Evolutionary conservation across 1,140 invertebrate species (phyloP), one percentile per base, ranked within the genome.

Genomic region (Drosophila equinoxialis): DNA sequence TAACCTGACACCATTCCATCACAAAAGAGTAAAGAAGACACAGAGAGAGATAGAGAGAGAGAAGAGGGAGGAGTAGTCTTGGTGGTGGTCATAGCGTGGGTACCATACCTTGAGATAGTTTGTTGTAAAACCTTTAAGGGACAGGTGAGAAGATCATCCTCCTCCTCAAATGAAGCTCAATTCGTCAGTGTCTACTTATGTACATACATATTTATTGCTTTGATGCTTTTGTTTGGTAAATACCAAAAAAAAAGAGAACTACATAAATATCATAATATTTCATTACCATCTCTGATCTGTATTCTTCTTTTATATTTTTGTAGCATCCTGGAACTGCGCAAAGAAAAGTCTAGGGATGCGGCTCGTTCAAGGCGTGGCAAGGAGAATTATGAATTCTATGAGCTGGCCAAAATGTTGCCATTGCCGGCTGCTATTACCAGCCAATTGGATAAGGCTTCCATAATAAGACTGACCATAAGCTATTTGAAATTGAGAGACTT

Each of bases 341-440:
- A 99, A 93, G 98, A 99, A 93, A 99, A 99, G 92, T 98, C 97
- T 54, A 94, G 98, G 83, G 98, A 99, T 93, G 98, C 98, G 39
- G 98, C 98, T 1, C 94, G 98, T 58, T 98, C 97, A 6, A 93
- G 98, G 39, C 94, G 98, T 41, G 98, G 98, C 26, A 99, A 99
- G 90, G 98, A 99, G 93, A 99, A 99, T 93, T 98, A 97, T 92
- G 98, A 99, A 93, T 99, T 99, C 93, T 99, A 99, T 93, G 98
- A 99, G 93, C 93, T 99, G 92, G 98, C 98, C 71, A 99, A 99
- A 94, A 97, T 99, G 96, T 93, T 99, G 77, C 98, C 98, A 0
- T 94, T 99, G 41, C 98, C 98, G 0, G 96, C 97, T 3, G 98
- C 98, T 83, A 99, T 99, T 92, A 99, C 98, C 77, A 97, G 97